Conservation (phyloP, 1,140 invertebrate genomes). For the Myzus persicae region DNA sequence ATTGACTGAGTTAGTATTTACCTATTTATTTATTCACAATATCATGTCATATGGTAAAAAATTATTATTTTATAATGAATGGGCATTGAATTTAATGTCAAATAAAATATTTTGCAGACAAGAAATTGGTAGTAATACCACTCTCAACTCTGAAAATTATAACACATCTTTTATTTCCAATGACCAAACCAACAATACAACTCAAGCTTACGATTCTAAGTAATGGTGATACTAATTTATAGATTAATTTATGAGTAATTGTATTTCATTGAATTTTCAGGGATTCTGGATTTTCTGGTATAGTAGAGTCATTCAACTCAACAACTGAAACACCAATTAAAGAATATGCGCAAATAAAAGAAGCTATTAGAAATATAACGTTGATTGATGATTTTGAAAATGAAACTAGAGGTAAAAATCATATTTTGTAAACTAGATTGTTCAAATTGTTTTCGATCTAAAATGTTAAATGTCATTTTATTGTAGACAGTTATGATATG, state of each 20-base stretch:
- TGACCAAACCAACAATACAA: slow-evolving; percentile 24
- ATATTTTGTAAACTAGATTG: neutral
- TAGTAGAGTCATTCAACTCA: neutral
- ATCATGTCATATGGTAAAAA: neutral
- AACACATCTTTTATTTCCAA: neutral
- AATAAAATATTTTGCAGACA: neutral
- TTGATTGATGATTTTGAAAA: slow-evolving; percentile 32
- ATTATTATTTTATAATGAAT: neutral
- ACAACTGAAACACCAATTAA: neutral
- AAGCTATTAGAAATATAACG: slow-evolving; percentile 37
- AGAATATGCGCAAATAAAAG: slow-evolving; percentile 1
- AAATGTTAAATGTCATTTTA: neutral
- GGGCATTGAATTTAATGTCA: neutral
- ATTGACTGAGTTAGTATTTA: slow-evolving; percentile 38
- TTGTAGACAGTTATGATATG: slow-evolving; percentile 58
- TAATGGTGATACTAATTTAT: neutral
- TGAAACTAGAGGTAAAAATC: slow-evolving; percentile 26
- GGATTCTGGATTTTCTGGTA: slow-evolving; percentile 42
- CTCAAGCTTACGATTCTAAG: slow-evolving; percentile 34
- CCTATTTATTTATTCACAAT: neutral
- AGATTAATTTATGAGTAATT: neutral
- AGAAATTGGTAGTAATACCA: neutral
- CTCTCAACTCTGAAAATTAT: slow-evolving; percentile 37
- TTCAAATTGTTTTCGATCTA: neutral
- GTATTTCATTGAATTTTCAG: slow-evolving; percentile 22